phyloP scores from a whole-genome alignment of 1,140 invertebrate species.

The Heliconius melpomene region DNA sequence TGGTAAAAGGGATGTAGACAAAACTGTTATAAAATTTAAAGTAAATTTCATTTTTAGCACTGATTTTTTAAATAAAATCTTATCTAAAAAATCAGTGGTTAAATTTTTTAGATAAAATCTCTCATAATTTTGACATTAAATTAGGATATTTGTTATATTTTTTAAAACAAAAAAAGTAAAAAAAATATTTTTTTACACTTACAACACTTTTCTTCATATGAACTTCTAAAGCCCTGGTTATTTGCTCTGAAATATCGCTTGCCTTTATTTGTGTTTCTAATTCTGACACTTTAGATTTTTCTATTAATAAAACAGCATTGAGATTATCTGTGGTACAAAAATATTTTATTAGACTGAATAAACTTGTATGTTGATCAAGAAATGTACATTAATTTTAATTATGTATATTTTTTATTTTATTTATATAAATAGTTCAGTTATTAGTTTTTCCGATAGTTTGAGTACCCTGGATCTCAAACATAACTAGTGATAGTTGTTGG shows the following conservation, averaged over 20 bases:
- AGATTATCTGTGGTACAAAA: background rate
- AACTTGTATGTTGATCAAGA: background rate
- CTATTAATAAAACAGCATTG: slow-evolving; percentile 47
- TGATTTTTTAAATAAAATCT: too few relatives aligned
- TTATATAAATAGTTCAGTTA: background rate
- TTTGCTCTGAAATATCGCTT: slow-evolving; percentile 42
- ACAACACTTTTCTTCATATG: background rate
- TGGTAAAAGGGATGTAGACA: too few relatives aligned
- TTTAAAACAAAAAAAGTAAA: too few relatives aligned
- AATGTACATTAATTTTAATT: background rate
- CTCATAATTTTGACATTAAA: too few relatives aligned
- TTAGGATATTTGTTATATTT: too few relatives aligned
- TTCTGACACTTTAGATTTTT: slow-evolving; percentile 53
- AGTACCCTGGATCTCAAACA: too few relatives aligned
- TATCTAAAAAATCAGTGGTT: too few relatives aligned
- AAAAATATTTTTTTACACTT: background rate
- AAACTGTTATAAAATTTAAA: too few relatives aligned
- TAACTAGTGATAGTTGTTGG: too few relatives aligned
- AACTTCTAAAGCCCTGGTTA: slow-evolving; percentile 46
- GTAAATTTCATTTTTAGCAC: too few relatives aligned
- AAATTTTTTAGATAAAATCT: too few relatives aligned
- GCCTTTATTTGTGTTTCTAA: slow-evolving; percentile 54
- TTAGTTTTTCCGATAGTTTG: too few relatives aligned
- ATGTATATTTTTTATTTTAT: background rate
- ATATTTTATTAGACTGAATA: background rate